Conservation (phyloP, 2,888 invertebrate genomes). For the Plusia festucae region DNA sequence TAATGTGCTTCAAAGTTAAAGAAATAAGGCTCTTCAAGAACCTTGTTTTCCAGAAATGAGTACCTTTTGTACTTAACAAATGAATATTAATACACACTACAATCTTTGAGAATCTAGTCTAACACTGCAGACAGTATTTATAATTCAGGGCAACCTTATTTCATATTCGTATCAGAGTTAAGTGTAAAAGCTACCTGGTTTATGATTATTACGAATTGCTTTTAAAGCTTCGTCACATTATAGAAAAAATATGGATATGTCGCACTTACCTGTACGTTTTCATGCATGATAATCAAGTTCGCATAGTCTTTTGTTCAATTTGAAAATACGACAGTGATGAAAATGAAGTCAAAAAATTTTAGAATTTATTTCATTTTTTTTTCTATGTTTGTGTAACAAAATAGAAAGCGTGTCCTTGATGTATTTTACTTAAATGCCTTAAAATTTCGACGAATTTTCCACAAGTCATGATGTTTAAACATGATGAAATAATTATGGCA, state of each 20-base stretch:
- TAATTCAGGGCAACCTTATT: slow-evolving; percentile 14
- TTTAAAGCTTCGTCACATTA: slow-evolving; percentile 50
- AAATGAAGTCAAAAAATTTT: no score
- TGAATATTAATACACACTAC: slow-evolving; percentile 1
- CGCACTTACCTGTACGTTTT: background rate
- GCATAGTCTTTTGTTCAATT: background rate
- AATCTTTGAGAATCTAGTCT: slow-evolving; percentile 12
- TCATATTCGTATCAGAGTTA: slow-evolving; percentile 15
- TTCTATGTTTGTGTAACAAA: no score
- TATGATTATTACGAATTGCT: slow-evolving; percentile 30
- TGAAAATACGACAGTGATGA: background rate
- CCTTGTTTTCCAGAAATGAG: background rate
- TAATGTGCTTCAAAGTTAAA: no score
- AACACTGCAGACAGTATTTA: slow-evolving; percentile 20
- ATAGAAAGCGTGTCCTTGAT: no score
- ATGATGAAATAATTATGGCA: no score
- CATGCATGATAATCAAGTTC: background rate
- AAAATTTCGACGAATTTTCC: no score
- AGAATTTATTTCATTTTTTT: no score
- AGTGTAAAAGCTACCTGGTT: slow-evolving; percentile 24
- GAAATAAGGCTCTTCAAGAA: no score
- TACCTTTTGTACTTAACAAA: background rate
- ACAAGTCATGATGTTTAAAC: no score
- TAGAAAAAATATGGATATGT: slow-evolving; percentile 31
- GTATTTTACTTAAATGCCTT: no score